Evolutionary conservation across 2,113 vertebrate genomes (phyloP), one percentile per base, ranked within the genome.

Genomic region (Cacatua alba): DNA sequence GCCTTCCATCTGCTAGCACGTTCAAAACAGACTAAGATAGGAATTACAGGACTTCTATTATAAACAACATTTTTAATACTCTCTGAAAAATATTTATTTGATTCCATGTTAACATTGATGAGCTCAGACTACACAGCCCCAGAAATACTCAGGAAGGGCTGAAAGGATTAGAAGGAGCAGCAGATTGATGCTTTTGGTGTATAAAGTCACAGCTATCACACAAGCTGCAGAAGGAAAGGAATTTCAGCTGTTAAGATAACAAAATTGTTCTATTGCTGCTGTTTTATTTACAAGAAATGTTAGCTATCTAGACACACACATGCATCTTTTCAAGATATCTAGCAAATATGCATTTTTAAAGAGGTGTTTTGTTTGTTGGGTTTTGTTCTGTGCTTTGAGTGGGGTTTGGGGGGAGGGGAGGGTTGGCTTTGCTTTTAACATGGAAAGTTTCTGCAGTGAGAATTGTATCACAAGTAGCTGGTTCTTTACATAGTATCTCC

Each of bases 41-140:
- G 65, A 95, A 93, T 83, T 92, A 86, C 46, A 18, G 60, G 18
- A 75, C 62, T 76, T 72, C 9, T 35, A 62, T 68, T 57, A 90
- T 33, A 86, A 93, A 57, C 52, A 93, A 75, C 13, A 5, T 68
- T 81, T 93, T 78, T 92, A 94, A 95, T 90, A 75, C 62, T 69
- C 33, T 57, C 70, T 67, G 80, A 90, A 78, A 96, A 96, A 94
- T 89, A 89, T 94, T 96, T 94, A 81, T 91, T 88, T 88, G 52
- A 82, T 88, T 90, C 84, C 25, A 33, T 26, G 62, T 76, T 95
- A 90, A 76, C 90, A 68, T 13, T 76, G 48, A 71, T 95, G 86
- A 94, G 93, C 80, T 82, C 17, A 8, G 60, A n/a, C 64, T 92
- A 31, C 6, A 31, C 7, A 92, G 31, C 55, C 74, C 17, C 76